These are phyloP conservation scores for Apaloderma vittatum DNA, from an alignment of 2,113 vertebrate species.

Conservation along the genomic window DNA sequence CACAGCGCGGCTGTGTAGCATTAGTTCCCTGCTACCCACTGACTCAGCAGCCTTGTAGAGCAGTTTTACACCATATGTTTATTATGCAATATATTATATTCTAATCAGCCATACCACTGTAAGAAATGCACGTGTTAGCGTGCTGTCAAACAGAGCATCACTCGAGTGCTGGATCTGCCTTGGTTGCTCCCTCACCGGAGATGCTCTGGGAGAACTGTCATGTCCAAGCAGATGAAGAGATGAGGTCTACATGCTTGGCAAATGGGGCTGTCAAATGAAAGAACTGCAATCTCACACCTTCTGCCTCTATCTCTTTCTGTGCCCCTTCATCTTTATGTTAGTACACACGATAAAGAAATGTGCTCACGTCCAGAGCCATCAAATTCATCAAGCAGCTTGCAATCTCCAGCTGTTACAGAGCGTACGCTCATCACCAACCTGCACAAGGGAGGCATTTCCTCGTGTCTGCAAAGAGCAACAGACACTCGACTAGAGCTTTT, in stretches of 20 bases:
- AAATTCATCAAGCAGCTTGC: background rate
- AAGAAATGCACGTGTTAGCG: background rate
- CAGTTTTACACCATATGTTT: background rate
- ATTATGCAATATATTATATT: background rate
- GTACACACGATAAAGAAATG: background rate
- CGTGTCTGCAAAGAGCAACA: background rate
- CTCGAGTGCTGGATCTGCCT: background rate
- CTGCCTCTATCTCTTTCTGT: background rate
- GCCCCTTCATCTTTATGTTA: background rate
- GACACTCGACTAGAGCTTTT: background rate
- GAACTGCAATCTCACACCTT: background rate
- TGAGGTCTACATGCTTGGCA: background rate
- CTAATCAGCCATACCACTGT: accelerated
- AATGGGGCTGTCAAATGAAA: background rate
- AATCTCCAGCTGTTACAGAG: background rate
- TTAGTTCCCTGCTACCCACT: background rate
- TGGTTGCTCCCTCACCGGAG: background rate
- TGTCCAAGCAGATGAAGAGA: background rate
- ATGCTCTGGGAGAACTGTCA: background rate
- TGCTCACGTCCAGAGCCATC: background rate
- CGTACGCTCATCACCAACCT: accelerated
- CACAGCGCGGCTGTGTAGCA: background rate
- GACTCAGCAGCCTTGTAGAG: background rate
- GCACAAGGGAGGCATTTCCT: background rate
- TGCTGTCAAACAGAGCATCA: background rate